Conservation (phyloP, 1,140 invertebrate species). For the Ditylenchus dipsaci region DNA sequence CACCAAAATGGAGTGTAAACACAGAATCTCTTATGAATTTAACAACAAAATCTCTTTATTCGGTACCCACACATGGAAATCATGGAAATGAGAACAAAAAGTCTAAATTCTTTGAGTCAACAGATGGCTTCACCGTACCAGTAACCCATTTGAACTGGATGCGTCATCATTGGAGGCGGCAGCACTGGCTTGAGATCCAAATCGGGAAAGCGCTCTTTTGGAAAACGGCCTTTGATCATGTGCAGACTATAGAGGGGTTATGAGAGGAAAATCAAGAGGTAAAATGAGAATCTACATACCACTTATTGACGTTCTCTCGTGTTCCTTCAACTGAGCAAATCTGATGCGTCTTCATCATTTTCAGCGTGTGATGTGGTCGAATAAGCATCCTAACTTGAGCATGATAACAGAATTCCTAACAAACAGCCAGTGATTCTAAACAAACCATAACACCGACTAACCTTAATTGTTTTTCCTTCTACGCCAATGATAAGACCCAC, state of each 20-base stretch:
- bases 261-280: not conserved
- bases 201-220: conserved; percentile 52
- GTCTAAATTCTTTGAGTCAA: too few species aligned
- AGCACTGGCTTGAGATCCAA: conserved; percentile 56
- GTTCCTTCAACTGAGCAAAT: conserved; percentile 56
- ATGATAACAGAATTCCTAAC: conserved; percentile 53
- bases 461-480: conserved; percentile 55
- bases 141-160: too few species aligned
- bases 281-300: not conserved
- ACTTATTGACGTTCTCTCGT: conserved; percentile 55
- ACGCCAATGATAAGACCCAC: conserved; percentile 57
- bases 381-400: conserved; percentile 55
- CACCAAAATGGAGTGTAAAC: too few species aligned
- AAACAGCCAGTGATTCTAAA: too few species aligned
- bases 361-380: conserved; percentile 49
- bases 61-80: too few species aligned
- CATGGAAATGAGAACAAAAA: too few species aligned
- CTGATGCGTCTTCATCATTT: conserved; percentile 49
- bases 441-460: conserved; percentile 10
- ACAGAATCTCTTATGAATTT: too few species aligned
- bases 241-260: conserved; percentile 26
- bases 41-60: too few species aligned
- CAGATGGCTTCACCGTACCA: too few species aligned
- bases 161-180: conserved; percentile 29
- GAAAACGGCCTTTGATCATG: conserved; percentile 54